Base-by-base conservation (phyloP, 2,888 invertebrate species). In the Helleia helle region DNA sequence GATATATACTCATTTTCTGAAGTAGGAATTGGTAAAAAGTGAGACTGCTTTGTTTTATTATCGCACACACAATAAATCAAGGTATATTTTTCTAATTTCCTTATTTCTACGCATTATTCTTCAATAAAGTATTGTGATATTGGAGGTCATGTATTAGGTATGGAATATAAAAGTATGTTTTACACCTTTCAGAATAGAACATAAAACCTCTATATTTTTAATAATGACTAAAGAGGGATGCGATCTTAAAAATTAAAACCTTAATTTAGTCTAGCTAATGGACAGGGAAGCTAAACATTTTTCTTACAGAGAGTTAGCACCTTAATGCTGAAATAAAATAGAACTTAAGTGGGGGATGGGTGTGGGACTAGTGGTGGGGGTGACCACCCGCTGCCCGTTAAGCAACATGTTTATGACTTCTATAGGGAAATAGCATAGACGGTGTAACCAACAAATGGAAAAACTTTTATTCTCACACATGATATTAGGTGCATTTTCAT, bases 401-500 rank as follows among this genome's bases (percentile, higher is more conserved):
- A 74, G 67, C 66, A 56, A 57, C 59, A 64, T 79, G 73, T 81
- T 81, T 83, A 83, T 72, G 75, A 75, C 75, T 80, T 73, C 83
- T 80, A 76, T 80, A 79, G 81, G 83, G 81, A 83, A 83, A 83
- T 83, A 80, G 69, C 57, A 57, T 55, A 59, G 57, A 55, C 71
- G 59, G 62, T 69, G 69, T 71, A 61, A 59, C 62, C 40, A 60
- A 63, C 74, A 71, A 74, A 80, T 75, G 75, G 74, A 73, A 73
- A 81, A 81, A 80, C 67, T 83, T 83, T 77, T 71, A 75, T 71
- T 71, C 65, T 54, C 67, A 69, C 69, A 73, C 69, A 72, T 69
- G 50, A 61, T 71, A 76, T 74, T 75, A 76, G 69, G 70, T 65
- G 65, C 62, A 70, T 72, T 77, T 75, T 79, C 72, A 79, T 79